phyloP scores from a whole-genome alignment of 1,140 invertebrate species.

The Alviniconcha marisindica region DNA sequence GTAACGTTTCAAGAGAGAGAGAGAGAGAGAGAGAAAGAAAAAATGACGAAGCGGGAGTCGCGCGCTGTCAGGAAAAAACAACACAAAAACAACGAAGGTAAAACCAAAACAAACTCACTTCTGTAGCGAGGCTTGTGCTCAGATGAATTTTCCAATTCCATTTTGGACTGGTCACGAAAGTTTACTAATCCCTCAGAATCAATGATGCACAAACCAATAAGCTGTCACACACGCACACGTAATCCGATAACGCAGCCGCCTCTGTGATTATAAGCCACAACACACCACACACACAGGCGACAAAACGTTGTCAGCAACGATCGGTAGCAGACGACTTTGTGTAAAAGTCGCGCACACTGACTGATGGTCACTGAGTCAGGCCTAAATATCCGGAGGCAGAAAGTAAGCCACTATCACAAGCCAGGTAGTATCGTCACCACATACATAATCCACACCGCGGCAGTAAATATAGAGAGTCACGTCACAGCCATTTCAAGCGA shows the following conservation, averaged over 20 bases:
- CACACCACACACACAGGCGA: not conserved
- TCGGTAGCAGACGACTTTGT: conserved; percentile 30
- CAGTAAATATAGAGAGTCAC: not conserved
- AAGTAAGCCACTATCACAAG: not conserved
- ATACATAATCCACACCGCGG: conserved; percentile 5
- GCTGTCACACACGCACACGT: not conserved
- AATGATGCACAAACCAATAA: not conserved
- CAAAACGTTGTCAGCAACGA: not conserved
- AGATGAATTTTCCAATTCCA: conserved; percentile 23
- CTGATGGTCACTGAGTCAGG: too few relatives aligned
- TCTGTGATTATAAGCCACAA: not conserved
- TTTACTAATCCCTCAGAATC: conserved; percentile 26
- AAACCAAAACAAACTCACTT: conserved; percentile 46
- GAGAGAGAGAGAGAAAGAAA: too few relatives aligned
- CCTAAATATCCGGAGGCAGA: not conserved
- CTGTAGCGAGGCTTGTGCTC: conserved; percentile 51
- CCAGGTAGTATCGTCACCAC: not conserved
- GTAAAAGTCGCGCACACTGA: not conserved
- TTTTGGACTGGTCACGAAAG: conserved; percentile 18
- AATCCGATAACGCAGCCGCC: conserved; percentile 19
- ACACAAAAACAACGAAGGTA: not conserved
- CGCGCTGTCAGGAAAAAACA: too few relatives aligned
- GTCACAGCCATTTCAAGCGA: conserved; percentile 34
- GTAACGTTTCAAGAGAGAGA: too few relatives aligned
- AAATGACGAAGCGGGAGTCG: too few relatives aligned